Evolutionary conservation across 2,797 vertebrate genomes (phyloP).

Genomic region (Gambusia yucatana): DNA sequence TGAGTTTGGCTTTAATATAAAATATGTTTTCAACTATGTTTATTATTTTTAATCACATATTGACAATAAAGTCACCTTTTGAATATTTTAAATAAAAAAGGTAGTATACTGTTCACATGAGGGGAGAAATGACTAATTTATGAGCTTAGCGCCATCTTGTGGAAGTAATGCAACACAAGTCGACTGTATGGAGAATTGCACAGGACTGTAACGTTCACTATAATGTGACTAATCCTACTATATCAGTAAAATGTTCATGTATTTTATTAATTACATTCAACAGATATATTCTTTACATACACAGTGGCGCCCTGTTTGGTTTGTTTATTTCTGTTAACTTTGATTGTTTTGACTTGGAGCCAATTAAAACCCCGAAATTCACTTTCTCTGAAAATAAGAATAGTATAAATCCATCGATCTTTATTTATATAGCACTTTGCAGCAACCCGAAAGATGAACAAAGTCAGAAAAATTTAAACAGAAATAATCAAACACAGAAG

Average conservation of each 20-base stretch:
- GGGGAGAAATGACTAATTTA: neutral
- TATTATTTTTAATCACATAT: neutral
- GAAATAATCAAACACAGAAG: neutral
- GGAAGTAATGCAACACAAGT: neutral
- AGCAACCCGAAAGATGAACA: neutral
- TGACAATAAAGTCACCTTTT: neutral
- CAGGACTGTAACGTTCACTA: neutral
- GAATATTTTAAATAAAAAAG: neutral
- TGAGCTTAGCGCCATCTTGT: constrained; percentile 11
- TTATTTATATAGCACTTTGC: neutral
- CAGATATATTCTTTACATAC: neutral
- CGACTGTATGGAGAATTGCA: neutral
- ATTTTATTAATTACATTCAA: neutral
- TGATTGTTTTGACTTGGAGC: neutral
- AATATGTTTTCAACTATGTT: neutral
- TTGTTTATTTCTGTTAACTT: neutral
- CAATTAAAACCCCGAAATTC: neutral
- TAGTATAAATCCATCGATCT: neutral
- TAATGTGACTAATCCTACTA: neutral
- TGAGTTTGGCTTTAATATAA: neutral
- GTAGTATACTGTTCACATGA: neutral
- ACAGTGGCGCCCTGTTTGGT: neutral
- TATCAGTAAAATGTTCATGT: neutral
- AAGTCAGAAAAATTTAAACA: neutral
- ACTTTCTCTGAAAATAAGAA: neutral